Percentiles rank a stretch among this genome's conserved stretches.
Conservation (phyloP, 2,888 invertebrate species). For the Eupithecia subfuscata region DNA sequence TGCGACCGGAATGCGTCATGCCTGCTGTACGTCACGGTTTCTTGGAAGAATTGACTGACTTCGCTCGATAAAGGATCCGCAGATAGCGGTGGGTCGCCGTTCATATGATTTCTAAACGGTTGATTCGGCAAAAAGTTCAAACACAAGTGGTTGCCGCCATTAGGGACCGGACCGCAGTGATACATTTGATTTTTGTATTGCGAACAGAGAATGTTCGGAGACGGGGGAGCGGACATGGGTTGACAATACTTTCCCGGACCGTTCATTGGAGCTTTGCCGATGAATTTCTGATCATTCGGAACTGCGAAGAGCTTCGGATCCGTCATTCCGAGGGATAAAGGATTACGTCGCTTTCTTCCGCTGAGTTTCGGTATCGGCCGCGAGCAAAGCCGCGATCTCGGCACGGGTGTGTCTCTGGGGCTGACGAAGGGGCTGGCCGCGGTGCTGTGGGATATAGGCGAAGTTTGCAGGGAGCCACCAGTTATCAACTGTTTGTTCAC, state of each 20-base stretch:
- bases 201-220: conserved; percentile 82
- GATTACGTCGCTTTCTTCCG: conserved; percentile 70
- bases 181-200: conserved; percentile 81
- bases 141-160: conserved; percentile 75
- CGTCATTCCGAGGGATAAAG: conserved; percentile 64
- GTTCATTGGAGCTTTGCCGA: conserved; percentile 62
- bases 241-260: conserved; percentile 73
- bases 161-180: conserved; percentile 69
- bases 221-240: conserved; percentile 88
- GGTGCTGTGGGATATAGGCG: conserved; percentile 85
- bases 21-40: conserved; percentile 71
- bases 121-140: conserved; percentile 74
- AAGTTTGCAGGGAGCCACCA: conserved; percentile 76
- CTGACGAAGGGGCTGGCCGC: conserved; percentile 93
- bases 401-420: conserved; percentile 90
- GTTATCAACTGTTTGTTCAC: conserved; percentile 66
- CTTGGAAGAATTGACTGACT: conserved; percentile 86
- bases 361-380: conserved; percentile 78
- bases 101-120: conserved; percentile 75
- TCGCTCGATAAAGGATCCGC: conserved; percentile 83
- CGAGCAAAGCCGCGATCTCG: conserved; percentile 85
- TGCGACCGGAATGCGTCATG: conserved; percentile 87
- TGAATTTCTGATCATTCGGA: conserved; percentile 76
- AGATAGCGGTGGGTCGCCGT: conserved; percentile 75
- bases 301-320: conserved; percentile 75